Evolutionary conservation across 1,140 invertebrate genomes (phyloP), one percentile per base, ranked within the genome.

Genomic region (Triops cancriformis): DNA sequence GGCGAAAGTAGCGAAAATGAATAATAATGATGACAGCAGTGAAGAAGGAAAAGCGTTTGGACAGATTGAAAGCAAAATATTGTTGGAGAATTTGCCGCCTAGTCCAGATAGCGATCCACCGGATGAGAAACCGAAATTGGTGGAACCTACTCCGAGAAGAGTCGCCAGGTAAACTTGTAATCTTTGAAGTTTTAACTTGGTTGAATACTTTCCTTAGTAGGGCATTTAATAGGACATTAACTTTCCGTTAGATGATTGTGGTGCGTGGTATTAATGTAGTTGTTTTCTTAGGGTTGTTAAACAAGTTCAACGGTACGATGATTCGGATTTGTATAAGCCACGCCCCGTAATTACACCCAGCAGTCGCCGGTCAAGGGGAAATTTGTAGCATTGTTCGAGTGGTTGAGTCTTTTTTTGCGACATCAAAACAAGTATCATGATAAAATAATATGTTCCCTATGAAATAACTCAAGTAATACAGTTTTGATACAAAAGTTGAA

Each of bases 251-350:
- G 0, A n/a, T 12, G 23, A 6, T 64, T 64, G 10, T 64, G 1
- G 5, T 64, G 45, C 23, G 45, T 14, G 51, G 14, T 74, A 28
- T 26, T 23, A 77, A 12, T 26, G 28, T 73, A 72, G n/a, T 72
- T n/a, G 72, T 73, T 77, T 73, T 14, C 23, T n/a, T 45, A 78
- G 77, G n/a, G 23, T 73, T 10, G 74, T 74, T 73, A 73, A 78
- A 73, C 77, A 73, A 31, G 37, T 27, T 26, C 88, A 90, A 82
- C 87, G 89, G 77, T 91, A 91, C 80, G 87, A 87, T 51, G 89
- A 87, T 80, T 88, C 90, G 81, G 90, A 91, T 85, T 83, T 91
- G 78, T 91, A 90, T 83, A 91, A 91, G 83, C 90, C 90, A 77
- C 85, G 90, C 80, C 88, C 88, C 42, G 81, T 89, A 72, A 86